These are phyloP conservation scores for Berghia stephanieae DNA, from an alignment of 1,140 invertebrate species.

Conservation along the genomic window DNA sequence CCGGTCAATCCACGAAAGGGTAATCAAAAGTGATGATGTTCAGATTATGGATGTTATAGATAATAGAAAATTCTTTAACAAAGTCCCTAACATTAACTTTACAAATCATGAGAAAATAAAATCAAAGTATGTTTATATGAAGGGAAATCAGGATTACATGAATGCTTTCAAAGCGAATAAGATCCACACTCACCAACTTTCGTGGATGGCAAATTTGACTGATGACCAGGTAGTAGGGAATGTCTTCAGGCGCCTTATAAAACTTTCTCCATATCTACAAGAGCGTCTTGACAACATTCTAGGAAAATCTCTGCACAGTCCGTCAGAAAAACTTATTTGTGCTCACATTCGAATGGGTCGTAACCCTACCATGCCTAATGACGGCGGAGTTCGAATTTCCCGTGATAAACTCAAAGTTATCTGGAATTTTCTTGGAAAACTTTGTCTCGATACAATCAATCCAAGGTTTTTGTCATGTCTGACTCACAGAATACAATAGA, in stretches of 20 bases:
- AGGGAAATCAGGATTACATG: no score
- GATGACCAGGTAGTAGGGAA: neutral
- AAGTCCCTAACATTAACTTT: no score
- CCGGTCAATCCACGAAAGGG: no score
- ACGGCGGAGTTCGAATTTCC: slow-evolving; percentile 16
- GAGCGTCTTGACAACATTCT: neutral
- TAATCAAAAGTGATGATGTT: no score
- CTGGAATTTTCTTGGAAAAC: slow-evolving; percentile 23
- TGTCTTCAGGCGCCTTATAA: neutral
- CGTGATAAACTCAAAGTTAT: neutral
- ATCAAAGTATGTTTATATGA: no score
- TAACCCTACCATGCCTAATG: slow-evolving; percentile 32
- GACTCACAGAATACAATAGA: slow-evolving; percentile 30
- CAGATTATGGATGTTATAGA: no score
- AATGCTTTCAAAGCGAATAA: no score
- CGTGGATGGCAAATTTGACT: neutral
- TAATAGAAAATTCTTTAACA: no score
- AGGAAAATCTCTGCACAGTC: neutral
- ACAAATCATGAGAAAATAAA: no score
- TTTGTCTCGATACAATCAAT: neutral
- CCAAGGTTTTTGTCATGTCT: slow-evolving; percentile 34
- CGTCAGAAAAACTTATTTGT: slow-evolving; percentile 17
- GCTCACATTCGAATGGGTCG: slow-evolving; percentile 31
- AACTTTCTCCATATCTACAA: neutral
- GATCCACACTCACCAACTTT: neutral